Conservation (phyloP, 2,888 invertebrate species). For the Ophonus ardosiacus region DNA sequence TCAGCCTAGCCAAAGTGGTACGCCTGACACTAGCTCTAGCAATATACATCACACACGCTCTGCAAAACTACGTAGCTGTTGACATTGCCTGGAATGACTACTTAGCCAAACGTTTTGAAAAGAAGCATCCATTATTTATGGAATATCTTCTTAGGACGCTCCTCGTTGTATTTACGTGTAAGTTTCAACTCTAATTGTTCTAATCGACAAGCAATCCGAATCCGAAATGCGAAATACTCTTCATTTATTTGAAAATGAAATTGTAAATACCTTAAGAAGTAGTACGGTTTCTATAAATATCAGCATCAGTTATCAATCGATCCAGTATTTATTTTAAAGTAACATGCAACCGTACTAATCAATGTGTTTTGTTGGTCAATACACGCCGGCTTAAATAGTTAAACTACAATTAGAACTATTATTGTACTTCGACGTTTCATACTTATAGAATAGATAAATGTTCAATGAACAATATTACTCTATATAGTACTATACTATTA, state of each 20-base stretch:
- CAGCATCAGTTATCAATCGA: constrained; percentile 14
- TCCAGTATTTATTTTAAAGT: neutral
- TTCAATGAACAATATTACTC: neutral
- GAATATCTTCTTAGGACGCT: constrained; percentile 88
- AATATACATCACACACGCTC: constrained; percentile 93
- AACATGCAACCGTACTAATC: neutral
- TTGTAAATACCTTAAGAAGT: neutral
- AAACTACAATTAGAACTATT: neutral
- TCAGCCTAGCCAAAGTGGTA: constrained; percentile 84
- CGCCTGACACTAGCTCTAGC: constrained; percentile 86
- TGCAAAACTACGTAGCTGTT: constrained; percentile 97
- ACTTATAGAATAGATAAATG: no score
- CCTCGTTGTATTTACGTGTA: constrained; percentile 91
- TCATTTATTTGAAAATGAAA: neutral
- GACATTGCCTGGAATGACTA: constrained; percentile 94
- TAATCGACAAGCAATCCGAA: no score
- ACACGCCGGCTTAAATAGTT: neutral
- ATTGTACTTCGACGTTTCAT: neutral
- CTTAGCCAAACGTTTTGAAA: constrained; percentile 79
- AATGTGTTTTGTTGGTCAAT: neutral
- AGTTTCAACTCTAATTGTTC: constrained; percentile 75
- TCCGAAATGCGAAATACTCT: no score
- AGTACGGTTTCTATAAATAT: neutral
- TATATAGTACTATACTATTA: neutral
- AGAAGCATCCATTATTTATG: constrained; percentile 81